Evolutionary conservation across 2,113 vertebrate species (phyloP).

Genomic region (Tautogolabrus adspersus): DNA sequence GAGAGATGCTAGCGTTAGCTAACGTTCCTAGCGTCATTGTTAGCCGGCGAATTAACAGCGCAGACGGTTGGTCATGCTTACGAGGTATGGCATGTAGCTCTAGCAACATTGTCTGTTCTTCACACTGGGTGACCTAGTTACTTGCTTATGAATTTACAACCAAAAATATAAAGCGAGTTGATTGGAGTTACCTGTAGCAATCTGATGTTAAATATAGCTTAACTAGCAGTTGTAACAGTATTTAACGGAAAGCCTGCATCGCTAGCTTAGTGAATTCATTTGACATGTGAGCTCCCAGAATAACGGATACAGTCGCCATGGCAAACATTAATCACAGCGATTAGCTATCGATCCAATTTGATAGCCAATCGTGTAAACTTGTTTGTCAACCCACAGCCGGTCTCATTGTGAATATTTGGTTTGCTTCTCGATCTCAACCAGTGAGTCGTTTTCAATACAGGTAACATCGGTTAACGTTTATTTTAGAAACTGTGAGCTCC

Average conservation of each 20-base stretch:
- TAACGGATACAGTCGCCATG: background rate
- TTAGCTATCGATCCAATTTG: background rate
- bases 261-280: constrained; percentile 1
- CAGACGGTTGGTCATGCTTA: constrained; percentile 19
- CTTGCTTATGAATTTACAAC: background rate
- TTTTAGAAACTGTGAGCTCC: constrained; percentile 6
- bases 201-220: background rate
- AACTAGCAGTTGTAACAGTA: background rate
- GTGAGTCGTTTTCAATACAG: background rate
- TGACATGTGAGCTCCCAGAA: background rate
- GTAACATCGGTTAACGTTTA: constrained; percentile 9
- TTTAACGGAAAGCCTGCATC: background rate
- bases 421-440: background rate
- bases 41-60: constrained; percentile 46
- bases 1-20: constrained; percentile 44
- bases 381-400: background rate
- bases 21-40: constrained; percentile 57
- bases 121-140: background rate
- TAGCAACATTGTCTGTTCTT: background rate
- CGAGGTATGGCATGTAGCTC: constrained; percentile 13
- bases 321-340: background rate
- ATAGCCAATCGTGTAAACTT: background rate
- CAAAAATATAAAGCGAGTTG: background rate
- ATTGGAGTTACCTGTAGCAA: background rate
- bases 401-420: background rate